Evolutionary conservation across 2,888 invertebrate species (phyloP), one percentile per base, ranked within the genome.

Genomic region (Cyaniris semiargus): DNA sequence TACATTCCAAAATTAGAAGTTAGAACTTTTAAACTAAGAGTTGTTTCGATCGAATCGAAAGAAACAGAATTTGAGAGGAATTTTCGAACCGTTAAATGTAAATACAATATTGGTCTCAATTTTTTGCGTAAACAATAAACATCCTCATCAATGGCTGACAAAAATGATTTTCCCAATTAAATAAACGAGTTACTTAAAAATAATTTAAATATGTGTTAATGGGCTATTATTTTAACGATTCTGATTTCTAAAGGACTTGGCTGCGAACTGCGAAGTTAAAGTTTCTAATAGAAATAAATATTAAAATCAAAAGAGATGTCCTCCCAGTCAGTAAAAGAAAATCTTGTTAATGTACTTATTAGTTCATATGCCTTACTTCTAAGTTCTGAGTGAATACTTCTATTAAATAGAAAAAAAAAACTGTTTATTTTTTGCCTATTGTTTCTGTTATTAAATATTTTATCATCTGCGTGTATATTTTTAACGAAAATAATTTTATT

Each of bases 361-460:
- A 48, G 48, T 15, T 48, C 48, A 38, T 34, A 34, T 38, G 15
- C 48, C 48, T 48, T 15, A 15, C 15, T 38, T 2, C 38, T 38
- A 10, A 58, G 7, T 13, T 13, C 13, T 60, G 23, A 7, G 3
- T 10, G 58, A 23, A 56, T 56, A 56, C 38, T 38, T 38, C 38
- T 8, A 38, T 10, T 23, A 53, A 4, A 2, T 60, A 10, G 13
- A 60, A 13, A 60, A 10, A 3, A 60, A 15, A 48, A 48, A 4
- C 15, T 27, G 7, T 66, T 60, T 60, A 60, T 60, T 66, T 23
- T 66, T 60, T 60, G 58, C 10, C 58, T 60, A 60, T 60, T 60
- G 10, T 72, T 72, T 44, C 38, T 71, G 18, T 71, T 71, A 34
- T 34, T 2, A 38, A 21, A 13, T 21, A 56, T 56, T 53, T 56